phyloP scores from a whole-genome alignment of 2,888 invertebrate species.

The Synanthedon vespiformis region DNA sequence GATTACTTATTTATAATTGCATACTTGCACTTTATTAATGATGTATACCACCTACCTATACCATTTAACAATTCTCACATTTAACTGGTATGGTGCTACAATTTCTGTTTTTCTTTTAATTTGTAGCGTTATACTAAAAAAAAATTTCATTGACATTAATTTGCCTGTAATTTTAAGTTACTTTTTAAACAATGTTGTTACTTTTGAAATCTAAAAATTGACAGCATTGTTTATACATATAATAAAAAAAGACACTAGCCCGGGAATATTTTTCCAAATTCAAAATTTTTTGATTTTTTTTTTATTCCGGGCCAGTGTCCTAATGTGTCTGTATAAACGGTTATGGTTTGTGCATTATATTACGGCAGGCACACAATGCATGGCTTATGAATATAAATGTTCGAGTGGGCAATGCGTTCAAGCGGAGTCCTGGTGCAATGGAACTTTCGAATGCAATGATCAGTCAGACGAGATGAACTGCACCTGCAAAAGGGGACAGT shows the following conservation, averaged over 20 bases:
- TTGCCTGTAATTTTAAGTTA: too few relatives aligned
- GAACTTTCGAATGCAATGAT: conserved; percentile 62
- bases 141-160: too few relatives aligned
- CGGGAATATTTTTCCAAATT: background rate
- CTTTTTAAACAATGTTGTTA: too few relatives aligned
- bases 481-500: conserved; percentile 60
- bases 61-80: too few relatives aligned
- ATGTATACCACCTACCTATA: background rate
- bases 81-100: too few relatives aligned
- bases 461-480: conserved; percentile 54
- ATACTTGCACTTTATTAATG: background rate
- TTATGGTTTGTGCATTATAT: conserved; percentile 41
- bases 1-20: background rate
- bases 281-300: background rate
- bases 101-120: too few relatives aligned
- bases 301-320: background rate
- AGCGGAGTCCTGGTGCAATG: conserved; percentile 64
- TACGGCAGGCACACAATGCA: conserved; percentile 62
- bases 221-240: background rate
- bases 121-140: too few relatives aligned
- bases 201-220: background rate
- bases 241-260: background rate
- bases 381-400: conserved; percentile 74
- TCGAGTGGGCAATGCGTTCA: conserved; percentile 73
- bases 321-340: conserved; percentile 20